Percentiles rank a stretch among this genome's conserved stretches.
Evolutionary conservation across 2,888 invertebrate species (phyloP).

Genomic region (Chelonus formosanus): DNA sequence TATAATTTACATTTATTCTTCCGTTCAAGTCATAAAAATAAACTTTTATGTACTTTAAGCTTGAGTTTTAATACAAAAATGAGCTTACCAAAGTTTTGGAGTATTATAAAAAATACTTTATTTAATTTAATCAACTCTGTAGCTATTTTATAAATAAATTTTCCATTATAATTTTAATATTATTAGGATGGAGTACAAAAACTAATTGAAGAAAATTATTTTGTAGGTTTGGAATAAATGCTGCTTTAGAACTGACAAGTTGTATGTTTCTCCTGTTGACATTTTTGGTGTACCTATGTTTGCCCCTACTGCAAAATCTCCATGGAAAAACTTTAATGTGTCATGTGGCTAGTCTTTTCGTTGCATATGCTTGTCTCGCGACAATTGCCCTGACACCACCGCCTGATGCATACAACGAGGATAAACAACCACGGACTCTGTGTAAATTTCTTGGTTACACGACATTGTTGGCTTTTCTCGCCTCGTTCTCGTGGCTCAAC

Average conservation of each 20-base stretch:
- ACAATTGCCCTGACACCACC: constrained; percentile 57
- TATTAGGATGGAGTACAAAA: background rate
- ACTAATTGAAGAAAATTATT: background rate
- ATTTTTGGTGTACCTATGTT: constrained; percentile 72
- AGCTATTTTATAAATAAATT: too few relatives aligned
- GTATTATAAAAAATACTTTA: too few relatives aligned
- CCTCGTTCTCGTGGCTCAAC: constrained; percentile 80
- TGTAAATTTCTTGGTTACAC: constrained; percentile 71
- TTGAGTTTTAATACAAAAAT: too few relatives aligned
- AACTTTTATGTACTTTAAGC: too few relatives aligned
- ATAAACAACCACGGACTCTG: constrained; percentile 57
- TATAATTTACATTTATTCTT: too few relatives aligned
- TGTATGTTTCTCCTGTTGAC: constrained; percentile 74
- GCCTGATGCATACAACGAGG: constrained; percentile 34
- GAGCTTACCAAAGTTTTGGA: too few relatives aligned
- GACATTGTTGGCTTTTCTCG: constrained; percentile 75
- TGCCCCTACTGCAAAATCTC: constrained; percentile 75
- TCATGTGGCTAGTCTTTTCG: constrained; percentile 73
- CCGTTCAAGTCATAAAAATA: too few relatives aligned
- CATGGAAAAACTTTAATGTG: constrained; percentile 80
- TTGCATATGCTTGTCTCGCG: constrained; percentile 73
- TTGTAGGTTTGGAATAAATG: constrained; percentile 48
- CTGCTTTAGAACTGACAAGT: constrained; percentile 67
- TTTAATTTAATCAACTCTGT: too few relatives aligned
- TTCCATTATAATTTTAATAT: too few relatives aligned